These are phyloP conservation scores for Muraenolepis orangiensis DNA, from an alignment of 2,797 vertebrate species.

Conservation along the genomic window DNA sequence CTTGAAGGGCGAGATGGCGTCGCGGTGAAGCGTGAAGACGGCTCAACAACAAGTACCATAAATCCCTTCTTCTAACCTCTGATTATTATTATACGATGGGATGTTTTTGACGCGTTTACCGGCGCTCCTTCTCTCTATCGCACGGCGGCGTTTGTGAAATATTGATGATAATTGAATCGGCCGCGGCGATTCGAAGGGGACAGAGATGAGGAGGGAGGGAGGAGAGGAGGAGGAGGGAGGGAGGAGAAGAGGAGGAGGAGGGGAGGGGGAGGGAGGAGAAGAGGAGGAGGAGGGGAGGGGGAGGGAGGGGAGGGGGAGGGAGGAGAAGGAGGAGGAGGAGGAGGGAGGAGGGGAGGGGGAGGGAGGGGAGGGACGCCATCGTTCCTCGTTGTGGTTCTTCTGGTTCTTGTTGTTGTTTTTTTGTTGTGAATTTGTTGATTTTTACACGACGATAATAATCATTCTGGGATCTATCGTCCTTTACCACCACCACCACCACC, in stretches of 20 bases:
- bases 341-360: not conserved
- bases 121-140: too few relatives aligned
- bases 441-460: not conserved
- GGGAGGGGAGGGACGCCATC: not conserved
- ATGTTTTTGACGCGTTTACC: conserved; percentile 23
- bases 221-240: not conserved
- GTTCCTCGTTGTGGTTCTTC: too few relatives aligned
- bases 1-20: conserved; percentile 49
- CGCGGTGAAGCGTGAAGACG: conserved; percentile 48
- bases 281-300: too few relatives aligned
- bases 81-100: too few relatives aligned
- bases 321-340: not conserved
- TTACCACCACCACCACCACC: not conserved
- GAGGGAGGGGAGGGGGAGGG: not conserved
- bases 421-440: too few relatives aligned
- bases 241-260: too few relatives aligned
- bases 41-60: conserved; percentile 31
- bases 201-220: not conserved
- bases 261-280: not conserved
- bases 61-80: conserved; percentile 19
- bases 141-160: conserved; percentile 10
- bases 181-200: too few relatives aligned
- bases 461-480: not conserved
- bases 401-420: not conserved
- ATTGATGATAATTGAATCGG: conserved; percentile 18